Base-by-base conservation (phyloP, 2,113 vertebrate genomes). In the Trachemys scripta region DNA sequence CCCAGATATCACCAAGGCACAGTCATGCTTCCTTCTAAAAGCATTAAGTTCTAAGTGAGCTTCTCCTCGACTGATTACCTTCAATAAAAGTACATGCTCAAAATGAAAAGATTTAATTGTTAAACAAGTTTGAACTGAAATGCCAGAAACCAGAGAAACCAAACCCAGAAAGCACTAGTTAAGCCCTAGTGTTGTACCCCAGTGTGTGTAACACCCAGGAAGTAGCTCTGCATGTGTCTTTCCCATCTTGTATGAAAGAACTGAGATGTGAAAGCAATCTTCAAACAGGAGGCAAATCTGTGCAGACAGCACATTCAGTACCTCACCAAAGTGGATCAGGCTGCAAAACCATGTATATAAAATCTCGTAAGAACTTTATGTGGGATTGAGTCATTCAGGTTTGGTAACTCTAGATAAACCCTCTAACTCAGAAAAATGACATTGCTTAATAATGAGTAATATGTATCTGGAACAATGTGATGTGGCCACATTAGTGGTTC, bases 1-100 rank as follows among this genome's bases (percentile, higher is more conserved):
- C 92, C 99, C 99, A 42, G 99, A 99, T 96, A 99, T 99, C 96
- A 99, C 99, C 97, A 99, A 98, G 24, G 99, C 99, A 96, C 99
- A 99, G 96, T 99, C 99, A 24, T 99, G 99, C 96, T 99, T 99
- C 97, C 99, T 99, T 79, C 99, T 98, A 97, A 99, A 99, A 93
- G 99, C 99, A 87, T 99, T 99, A 75, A 99, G 98, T 97, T 99
- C 99, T 98, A 99, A 98, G 97, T 99, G 99, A 96, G 99, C 99
- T 94, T 99, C 99, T 91, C 99, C 99, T 88, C 99, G 98, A 97
- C 92, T 99, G 3, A 98, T 97, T 84, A 99, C 99, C 99, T 99
- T 96, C 86, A 97, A 95, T 54, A 84, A 69, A 78, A 88, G 69
- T 7, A 82, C 88, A 95, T 56, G 1, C 7, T 57, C 9, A 62